Evolutionary conservation across 2,113 vertebrate genomes (phyloP).

Genomic region (Telmatochromis sp.): DNA sequence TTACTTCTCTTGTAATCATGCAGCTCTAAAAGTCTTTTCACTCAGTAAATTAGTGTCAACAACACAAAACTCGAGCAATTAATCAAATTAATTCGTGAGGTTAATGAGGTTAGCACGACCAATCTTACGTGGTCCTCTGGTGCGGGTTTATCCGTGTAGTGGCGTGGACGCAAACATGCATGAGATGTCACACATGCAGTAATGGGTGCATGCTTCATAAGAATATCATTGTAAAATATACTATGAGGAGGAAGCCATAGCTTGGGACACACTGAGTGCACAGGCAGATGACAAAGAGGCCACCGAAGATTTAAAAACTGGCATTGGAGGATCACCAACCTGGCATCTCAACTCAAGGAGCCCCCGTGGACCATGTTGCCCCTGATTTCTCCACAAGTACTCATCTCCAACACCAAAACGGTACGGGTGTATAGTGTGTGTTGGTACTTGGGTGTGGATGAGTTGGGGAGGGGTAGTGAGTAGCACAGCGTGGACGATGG

Average conservation of each 20-base stretch:
- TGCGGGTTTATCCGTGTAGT: neutral
- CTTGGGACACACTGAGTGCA: constrained; percentile 96
- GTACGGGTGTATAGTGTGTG: neutral
- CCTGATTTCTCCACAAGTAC: constrained; percentile 78
- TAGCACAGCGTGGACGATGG: neutral
- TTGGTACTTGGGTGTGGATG: neutral
- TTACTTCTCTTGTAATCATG: neutral
- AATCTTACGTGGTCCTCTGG: neutral
- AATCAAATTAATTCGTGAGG: rapidly evolving
- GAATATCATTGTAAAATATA: constrained; percentile 99
- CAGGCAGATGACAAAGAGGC: constrained; percentile 89
- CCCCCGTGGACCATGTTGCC: constrained; percentile 75
- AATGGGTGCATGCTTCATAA: neutral
- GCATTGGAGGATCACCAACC: constrained; percentile 94
- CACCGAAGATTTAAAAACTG: constrained; percentile 57
- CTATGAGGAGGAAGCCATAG: constrained; percentile 81
- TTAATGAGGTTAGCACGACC: neutral
- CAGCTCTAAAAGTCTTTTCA: neutral
- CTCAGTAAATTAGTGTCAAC: neutral
- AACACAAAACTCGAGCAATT: rapidly evolving
- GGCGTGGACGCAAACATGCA: constrained; percentile 6
- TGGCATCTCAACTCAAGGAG: constrained; percentile 87
- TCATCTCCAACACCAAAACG: constrained; percentile 76
- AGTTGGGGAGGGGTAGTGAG: neutral
- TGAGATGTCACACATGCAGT: neutral